Conservation (phyloP, 2,113 vertebrate species). For the Xerus inauris region DNA sequence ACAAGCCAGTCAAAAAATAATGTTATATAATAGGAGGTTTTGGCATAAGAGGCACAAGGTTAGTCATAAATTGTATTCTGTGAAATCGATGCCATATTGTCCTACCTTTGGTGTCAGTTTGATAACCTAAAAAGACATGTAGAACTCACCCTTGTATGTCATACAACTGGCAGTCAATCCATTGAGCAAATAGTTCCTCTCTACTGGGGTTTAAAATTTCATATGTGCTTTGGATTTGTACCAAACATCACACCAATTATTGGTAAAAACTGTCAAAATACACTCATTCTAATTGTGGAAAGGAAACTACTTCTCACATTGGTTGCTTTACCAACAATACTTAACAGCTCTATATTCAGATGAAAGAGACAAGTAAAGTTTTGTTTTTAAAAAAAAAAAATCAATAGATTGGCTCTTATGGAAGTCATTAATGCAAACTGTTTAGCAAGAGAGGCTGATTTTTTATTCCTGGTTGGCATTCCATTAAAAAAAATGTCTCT, state of each 20-base stretch:
- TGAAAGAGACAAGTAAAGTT: slow-evolving; percentile 68
- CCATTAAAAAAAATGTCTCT: slow-evolving; percentile 42
- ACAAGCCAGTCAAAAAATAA: not conserved
- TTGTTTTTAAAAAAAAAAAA: slow-evolving; percentile 44
- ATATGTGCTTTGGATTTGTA: not conserved
- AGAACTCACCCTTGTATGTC: not conserved
- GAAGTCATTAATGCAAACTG: slow-evolving; percentile 71
- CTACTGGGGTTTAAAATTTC: not conserved
- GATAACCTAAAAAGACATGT: not conserved
- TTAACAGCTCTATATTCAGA: slow-evolving; percentile 66
- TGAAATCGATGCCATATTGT: not conserved
- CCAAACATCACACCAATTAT: not conserved
- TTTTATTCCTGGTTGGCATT: slow-evolving; percentile 63
- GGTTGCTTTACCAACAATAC: slow-evolving; percentile 54
- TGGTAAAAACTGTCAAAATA: slow-evolving; percentile 61
- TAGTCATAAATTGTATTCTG: not conserved
- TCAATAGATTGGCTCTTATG: slow-evolving; percentile 73
- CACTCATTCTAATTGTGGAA: slow-evolving; percentile 50
- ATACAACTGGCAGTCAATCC: not conserved
- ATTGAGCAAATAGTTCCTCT: not conserved
- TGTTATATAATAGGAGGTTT: not conserved
- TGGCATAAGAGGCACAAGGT: not conserved
- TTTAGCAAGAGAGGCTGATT: slow-evolving; percentile 69
- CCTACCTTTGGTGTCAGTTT: not conserved
- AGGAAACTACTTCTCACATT: slow-evolving; percentile 56